phyloP scores from a whole-genome alignment of 2,797 vertebrate species.

The Syncerus caffer region DNA sequence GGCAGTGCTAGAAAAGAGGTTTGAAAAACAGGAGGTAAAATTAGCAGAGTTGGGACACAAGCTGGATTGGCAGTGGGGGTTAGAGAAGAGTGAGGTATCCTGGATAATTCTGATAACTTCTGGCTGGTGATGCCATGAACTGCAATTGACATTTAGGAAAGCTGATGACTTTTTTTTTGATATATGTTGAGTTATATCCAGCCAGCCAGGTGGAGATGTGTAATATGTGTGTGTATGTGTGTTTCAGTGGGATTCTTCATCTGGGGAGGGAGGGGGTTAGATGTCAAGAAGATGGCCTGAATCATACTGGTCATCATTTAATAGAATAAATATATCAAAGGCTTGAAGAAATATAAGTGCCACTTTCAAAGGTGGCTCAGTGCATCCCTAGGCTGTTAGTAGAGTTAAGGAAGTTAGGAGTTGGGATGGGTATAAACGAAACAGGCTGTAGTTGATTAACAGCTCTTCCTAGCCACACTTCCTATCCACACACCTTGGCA shows the following conservation, averaged over 20 bases:
- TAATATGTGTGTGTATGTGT: not conserved
- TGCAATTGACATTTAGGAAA: not conserved
- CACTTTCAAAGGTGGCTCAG: not conserved
- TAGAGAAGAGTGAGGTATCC: no score
- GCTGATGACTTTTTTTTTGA: not conserved
- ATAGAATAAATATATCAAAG: not conserved
- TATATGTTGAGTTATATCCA: not conserved
- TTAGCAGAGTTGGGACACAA: not conserved
- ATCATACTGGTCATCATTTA: no score
- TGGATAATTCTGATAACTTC: not conserved
- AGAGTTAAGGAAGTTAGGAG: not conserved
- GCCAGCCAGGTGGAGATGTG: not conserved
- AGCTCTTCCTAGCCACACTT: not conserved
- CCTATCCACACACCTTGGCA: not conserved
- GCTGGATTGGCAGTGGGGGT: fast-evolving
- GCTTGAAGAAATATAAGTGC: not conserved
- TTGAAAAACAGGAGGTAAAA: not conserved
- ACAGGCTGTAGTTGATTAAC: not conserved
- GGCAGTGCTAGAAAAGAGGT: not conserved
- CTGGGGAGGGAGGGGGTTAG: not conserved
- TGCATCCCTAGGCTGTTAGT: not conserved
- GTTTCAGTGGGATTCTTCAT: not conserved
- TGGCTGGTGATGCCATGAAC: no score
- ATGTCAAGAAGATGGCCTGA: not conserved
- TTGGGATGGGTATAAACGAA: not conserved